Evolutionary conservation across 2,797 vertebrate species (phyloP).

Genomic region (Lacerta agilis): DNA sequence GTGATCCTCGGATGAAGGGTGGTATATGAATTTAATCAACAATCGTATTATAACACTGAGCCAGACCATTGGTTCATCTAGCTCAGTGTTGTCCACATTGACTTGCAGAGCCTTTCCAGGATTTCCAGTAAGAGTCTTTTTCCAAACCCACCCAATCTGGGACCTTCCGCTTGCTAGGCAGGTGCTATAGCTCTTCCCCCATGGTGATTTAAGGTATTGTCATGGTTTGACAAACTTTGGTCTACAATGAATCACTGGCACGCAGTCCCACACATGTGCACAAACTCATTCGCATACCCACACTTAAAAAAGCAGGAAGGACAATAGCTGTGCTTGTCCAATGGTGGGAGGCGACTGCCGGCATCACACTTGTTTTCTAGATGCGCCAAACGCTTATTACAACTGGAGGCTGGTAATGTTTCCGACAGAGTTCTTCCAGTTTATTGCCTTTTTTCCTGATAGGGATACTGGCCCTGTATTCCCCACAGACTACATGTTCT

Average conservation of each 20-base stretch:
- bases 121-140: too few relatives aligned
- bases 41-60: too few relatives aligned
- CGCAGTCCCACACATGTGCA: background rate
- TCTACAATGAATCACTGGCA: background rate
- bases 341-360: constrained; percentile 47
- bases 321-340: constrained; percentile 12
- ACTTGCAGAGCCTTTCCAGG: too few relatives aligned
- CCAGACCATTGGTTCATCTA: too few relatives aligned
- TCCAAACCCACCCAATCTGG: too few relatives aligned
- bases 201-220: background rate
- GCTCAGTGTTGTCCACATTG: too few relatives aligned
- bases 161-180: too few relatives aligned
- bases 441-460: constrained; percentile 64
- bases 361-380: constrained; percentile 23
- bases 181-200: too few relatives aligned
- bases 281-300: background rate
- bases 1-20: too few relatives aligned
- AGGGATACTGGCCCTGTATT: constrained; percentile 60
- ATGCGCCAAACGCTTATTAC: constrained; percentile 52
- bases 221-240: background rate
- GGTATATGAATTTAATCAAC: too few relatives aligned
- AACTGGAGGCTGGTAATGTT: constrained; percentile 29
- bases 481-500: constrained; percentile 57
- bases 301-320: constrained; percentile 38
- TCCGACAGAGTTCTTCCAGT: constrained; percentile 33